Evolutionary conservation across 2,888 invertebrate genomes (phyloP).

Genomic region (Papilio demoleus): DNA sequence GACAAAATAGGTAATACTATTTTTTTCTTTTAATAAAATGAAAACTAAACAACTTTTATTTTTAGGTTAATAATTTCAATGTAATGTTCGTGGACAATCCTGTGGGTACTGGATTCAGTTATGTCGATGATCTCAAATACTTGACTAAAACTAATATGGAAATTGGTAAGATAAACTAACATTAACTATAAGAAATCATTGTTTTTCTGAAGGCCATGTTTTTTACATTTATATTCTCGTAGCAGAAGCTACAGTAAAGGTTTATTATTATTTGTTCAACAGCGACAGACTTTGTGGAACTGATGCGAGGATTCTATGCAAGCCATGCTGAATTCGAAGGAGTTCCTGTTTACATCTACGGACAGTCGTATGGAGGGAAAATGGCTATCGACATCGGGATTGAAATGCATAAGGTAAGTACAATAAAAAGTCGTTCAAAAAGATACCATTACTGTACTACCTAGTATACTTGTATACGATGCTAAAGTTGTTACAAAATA

Average conservation of each 20-base stretch:
- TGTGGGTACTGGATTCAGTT: conserved; percentile 94
- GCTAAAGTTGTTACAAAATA: too few species aligned
- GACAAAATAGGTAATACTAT: too few species aligned
- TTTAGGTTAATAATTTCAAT: conserved; percentile 89
- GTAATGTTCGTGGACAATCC: conserved; percentile 95
- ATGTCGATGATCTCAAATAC: conserved; percentile 81
- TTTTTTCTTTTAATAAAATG: background rate
- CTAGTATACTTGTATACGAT: too few species aligned
- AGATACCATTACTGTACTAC: too few species aligned
- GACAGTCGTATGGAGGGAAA: conserved; percentile 96
- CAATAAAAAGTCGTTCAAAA: background rate
- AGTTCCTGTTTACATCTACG: conserved; percentile 92
- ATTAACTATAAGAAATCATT: too few species aligned
- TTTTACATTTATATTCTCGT: too few species aligned
- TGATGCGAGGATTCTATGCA: conserved; percentile 88
- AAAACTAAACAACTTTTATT: conserved; percentile 34
- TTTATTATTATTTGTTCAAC: too few species aligned
- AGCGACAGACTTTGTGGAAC: conserved; percentile 89
- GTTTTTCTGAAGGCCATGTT: too few species aligned
- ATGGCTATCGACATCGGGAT: conserved; percentile 94
- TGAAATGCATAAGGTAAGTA: conserved; percentile 80
- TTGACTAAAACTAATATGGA: conserved; percentile 71
- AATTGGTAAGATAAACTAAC: conserved; percentile 66
- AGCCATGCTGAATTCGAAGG: conserved; percentile 87
- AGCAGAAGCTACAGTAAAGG: too few species aligned